Percentiles rank a stretch among this genome's conserved stretches.
phyloP scores from a whole-genome alignment of 2,797 vertebrate species.

The Moxostoma hubbsi region DNA sequence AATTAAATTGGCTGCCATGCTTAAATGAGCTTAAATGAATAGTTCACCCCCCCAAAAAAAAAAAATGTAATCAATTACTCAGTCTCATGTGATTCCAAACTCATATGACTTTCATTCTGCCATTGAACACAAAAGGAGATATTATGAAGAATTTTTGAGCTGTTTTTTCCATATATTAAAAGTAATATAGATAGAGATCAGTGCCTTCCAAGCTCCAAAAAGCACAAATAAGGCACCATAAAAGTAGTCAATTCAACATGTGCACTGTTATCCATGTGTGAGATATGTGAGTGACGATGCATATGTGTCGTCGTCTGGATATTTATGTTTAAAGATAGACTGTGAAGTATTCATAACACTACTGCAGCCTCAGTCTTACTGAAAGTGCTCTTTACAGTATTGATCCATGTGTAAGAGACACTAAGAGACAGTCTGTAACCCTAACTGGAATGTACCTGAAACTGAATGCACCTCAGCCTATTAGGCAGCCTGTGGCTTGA shows the following conservation, averaged over 20 bases:
- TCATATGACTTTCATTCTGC: neutral
- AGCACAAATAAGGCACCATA: no score
- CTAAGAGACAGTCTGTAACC: conserved; percentile 33
- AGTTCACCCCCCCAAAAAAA: neutral
- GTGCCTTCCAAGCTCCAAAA: neutral
- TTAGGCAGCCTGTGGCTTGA: no score
- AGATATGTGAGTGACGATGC: neutral
- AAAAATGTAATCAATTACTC: neutral
- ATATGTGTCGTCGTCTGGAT: neutral
- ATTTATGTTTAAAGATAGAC: neutral
- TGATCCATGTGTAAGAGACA: no score
- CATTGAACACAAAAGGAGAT: neutral
- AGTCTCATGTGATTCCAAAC: neutral
- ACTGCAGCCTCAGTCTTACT: neutral
- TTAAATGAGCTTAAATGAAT: conserved; percentile 2
- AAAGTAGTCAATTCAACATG: neutral
- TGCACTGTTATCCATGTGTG: neutral
- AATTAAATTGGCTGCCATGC: neutral
- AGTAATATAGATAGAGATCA: neutral
- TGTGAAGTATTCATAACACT: neutral
- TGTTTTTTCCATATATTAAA: neutral
- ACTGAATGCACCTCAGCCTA: no score
- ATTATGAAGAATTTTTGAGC: neutral
- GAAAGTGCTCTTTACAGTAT: no score
- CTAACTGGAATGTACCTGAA: no score